A percentile compares a stretch with the other conserved stretches of the same genome.
phyloP scores from a whole-genome alignment of 2,797 vertebrate species.

The Linurgus olivaceus region DNA sequence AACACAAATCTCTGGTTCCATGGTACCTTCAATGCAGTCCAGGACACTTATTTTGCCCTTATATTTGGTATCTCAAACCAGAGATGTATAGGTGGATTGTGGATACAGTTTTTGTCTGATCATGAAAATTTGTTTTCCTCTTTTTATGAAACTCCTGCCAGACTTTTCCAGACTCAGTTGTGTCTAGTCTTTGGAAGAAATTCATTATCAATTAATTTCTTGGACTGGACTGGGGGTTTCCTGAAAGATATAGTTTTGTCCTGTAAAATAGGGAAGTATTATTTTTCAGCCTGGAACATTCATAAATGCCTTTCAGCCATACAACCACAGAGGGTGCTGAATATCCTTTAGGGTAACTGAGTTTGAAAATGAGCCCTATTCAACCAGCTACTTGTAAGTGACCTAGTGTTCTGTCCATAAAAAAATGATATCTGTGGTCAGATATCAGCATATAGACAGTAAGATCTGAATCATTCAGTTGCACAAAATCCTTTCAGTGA shows the following conservation, averaged over 20 bases:
- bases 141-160: neutral
- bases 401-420: fast-evolving
- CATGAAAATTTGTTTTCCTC: neutral
- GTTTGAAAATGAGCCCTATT: neutral
- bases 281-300: neutral
- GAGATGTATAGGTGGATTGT: neutral
- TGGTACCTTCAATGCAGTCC: neutral
- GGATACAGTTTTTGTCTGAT: neutral
- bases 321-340: neutral
- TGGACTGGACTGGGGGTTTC: neutral
- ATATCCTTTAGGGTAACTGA: neutral
- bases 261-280: neutral
- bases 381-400: neutral
- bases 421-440: neutral
- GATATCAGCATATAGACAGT: neutral
- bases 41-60: neutral
- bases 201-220: neutral
- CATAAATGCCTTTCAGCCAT: neutral
- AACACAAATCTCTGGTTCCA: neutral
- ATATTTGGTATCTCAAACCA: neutral
- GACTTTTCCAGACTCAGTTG: neutral
- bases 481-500: neutral
- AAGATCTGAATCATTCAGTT: neutral
- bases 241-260: neutral
- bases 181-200: neutral